Percentiles rank a stretch among this genome's conserved stretches.
phyloP scores from a whole-genome alignment of 2,113 vertebrate species.

The Hypanus sabinus region DNA sequence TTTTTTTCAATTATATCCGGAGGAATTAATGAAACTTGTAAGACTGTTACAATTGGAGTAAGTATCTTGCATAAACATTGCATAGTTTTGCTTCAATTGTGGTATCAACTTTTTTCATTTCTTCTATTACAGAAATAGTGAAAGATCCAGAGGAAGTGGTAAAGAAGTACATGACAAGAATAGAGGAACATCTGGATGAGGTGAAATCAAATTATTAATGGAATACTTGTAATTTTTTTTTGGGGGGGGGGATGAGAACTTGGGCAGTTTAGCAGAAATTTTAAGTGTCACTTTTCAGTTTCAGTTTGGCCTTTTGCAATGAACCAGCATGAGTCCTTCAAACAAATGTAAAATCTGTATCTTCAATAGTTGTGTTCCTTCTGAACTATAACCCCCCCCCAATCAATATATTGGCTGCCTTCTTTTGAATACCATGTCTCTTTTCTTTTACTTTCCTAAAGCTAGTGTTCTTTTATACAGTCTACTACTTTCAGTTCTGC shows the following conservation, averaged over 20 bases:
- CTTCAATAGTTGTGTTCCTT: too few relatives aligned
- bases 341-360: neutral
- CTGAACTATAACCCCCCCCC: too few relatives aligned
- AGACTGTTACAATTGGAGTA: neutral
- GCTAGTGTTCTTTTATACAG: neutral
- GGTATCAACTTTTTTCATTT: neutral
- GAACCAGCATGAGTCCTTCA: neutral
- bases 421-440: neutral
- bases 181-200: conserved; percentile 57
- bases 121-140: neutral
- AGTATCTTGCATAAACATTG: neutral
- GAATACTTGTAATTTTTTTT: neutral
- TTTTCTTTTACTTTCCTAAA: neutral
- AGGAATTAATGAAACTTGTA: neutral
- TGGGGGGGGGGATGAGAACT: neutral
- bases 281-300: neutral
- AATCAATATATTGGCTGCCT: neutral
- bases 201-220: conserved; percentile 42
- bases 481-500: neutral
- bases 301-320: neutral
- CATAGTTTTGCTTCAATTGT: neutral
- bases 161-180: conserved; percentile 58
- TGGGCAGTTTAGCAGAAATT: neutral
- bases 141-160: conserved; percentile 62
- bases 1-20: neutral